Evolutionary conservation across 2,797 vertebrate species (phyloP).

Genomic region (Paratrypauchen microcephalus): DNA sequence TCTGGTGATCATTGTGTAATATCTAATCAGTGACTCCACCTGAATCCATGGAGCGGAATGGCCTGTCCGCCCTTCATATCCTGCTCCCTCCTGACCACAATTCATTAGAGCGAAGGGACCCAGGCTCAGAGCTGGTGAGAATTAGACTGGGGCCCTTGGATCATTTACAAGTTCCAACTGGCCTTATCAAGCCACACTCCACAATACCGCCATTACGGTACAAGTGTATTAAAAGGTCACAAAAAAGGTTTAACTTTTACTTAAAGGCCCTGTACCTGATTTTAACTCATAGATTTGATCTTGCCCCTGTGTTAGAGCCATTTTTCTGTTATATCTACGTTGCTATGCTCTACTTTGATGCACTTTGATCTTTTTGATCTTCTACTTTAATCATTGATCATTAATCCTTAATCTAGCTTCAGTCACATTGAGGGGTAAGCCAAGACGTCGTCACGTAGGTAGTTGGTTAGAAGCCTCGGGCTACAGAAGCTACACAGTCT

Average conservation of each 20-base stretch:
- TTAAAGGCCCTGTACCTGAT: too few species aligned
- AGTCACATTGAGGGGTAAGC: too few species aligned
- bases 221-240: neutral
- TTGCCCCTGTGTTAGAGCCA: too few species aligned
- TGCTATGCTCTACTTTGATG: too few species aligned
- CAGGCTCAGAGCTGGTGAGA: constrained; percentile 21
- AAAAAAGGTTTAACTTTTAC: neutral
- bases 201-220: neutral
- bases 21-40: neutral
- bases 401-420: too few species aligned
- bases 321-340: too few species aligned
- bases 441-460: too few species aligned
- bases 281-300: too few species aligned
- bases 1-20: neutral
- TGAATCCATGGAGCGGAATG: constrained; percentile 9
- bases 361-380: too few species aligned
- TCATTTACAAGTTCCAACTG: constrained; percentile 5
- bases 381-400: too few species aligned
- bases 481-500: too few species aligned
- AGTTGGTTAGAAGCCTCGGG: too few species aligned
- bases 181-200: constrained; percentile 5
- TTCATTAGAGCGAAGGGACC: constrained; percentile 48
- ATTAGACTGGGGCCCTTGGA: neutral
- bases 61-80: constrained; percentile 22
- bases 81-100: constrained; percentile 39